Evolutionary conservation across 2,797 vertebrate species (phyloP).

Genomic region (Streptopelia turtur): DNA sequence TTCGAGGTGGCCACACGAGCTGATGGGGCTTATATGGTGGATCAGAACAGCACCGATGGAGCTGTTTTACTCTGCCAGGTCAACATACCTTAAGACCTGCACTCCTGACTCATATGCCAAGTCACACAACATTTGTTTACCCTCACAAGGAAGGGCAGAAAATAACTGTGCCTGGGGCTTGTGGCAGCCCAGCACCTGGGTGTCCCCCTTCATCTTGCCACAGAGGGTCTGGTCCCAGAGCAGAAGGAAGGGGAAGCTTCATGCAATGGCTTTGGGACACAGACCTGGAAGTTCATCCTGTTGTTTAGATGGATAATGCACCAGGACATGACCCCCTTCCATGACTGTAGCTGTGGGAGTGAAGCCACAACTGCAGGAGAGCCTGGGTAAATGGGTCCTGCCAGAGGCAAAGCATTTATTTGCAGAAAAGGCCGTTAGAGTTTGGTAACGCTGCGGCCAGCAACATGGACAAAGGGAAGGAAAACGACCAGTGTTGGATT

Average conservation of each 20-base stretch:
- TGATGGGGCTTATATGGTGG: not conserved
- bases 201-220: not conserved
- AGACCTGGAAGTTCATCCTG: not conserved
- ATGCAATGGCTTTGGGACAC: accelerated
- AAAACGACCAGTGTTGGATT: not conserved
- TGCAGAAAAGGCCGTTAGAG: not conserved
- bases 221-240: not conserved
- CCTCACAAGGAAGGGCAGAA: not conserved
- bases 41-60: not conserved
- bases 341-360: accelerated
- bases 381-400: not conserved
- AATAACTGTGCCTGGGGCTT: not conserved
- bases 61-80: not conserved
- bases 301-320: not conserved
- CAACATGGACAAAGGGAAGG: not conserved
- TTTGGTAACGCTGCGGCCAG: accelerated
- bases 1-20: not conserved
- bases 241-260: not conserved
- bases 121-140: accelerated
- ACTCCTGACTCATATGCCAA: not conserved
- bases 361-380: not conserved
- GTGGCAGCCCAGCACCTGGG: accelerated
- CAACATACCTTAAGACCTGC: not conserved
- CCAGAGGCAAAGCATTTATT: not conserved
- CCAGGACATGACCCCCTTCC: not conserved